A percentile compares a stretch with the other conserved stretches of the same genome.
Conservation (phyloP, 2,113 vertebrate genomes). For the Pyrgilauda ruficollis region DNA sequence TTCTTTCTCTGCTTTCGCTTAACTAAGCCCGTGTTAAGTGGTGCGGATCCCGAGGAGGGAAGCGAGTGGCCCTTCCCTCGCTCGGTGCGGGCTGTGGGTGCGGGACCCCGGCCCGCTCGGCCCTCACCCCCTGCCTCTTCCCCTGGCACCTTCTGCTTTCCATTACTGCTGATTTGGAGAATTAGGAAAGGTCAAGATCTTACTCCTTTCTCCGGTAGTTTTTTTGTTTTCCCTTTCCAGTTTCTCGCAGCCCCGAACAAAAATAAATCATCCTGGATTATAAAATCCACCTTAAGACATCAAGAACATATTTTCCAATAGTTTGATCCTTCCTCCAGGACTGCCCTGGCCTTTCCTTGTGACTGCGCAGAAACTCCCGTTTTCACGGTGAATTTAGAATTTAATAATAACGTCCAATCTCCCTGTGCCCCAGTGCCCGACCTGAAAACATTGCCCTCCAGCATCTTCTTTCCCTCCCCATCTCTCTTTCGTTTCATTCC, state of each 20-base stretch:
- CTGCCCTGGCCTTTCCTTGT: neutral
- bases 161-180: slow-evolving; percentile 45
- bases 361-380: neutral
- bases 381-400: slow-evolving; percentile 37
- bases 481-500: neutral
- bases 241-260: neutral
- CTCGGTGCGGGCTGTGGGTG: neutral
- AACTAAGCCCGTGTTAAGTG: neutral
- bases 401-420: slow-evolving; percentile 19
- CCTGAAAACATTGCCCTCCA: neutral
- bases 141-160: slow-evolving; percentile 48
- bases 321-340: neutral
- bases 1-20: neutral
- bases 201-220: neutral
- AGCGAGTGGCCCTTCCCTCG: neutral
- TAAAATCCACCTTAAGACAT: slow-evolving; percentile 13
- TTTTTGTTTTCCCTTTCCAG: slow-evolving; percentile 46
- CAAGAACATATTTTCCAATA: neutral
- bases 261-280: slow-evolving; percentile 40
- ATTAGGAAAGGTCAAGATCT: slow-evolving; percentile 58
- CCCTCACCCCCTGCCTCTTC: neutral
- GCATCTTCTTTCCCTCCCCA: neutral
- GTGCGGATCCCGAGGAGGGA: neutral
- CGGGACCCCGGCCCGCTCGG: neutral
- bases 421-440: neutral